phyloP scores from a whole-genome alignment of 2,113 vertebrate genomes.

The Otis tarda region DNA sequence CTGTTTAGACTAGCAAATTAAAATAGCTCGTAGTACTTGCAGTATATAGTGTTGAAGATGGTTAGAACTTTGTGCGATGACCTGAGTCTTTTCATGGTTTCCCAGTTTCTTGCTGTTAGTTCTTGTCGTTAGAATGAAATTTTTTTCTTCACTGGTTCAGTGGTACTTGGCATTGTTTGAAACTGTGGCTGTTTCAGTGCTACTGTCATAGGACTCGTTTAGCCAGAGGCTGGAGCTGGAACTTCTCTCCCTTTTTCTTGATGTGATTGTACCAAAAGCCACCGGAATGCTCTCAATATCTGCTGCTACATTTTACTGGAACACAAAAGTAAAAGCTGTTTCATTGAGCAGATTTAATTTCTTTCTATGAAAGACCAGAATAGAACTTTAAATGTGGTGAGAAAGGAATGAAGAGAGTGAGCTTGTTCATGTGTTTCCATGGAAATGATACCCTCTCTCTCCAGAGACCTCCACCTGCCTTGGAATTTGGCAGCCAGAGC shows the following conservation, averaged over 20 bases:
- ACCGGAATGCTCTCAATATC: background rate
- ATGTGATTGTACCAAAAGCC: background rate
- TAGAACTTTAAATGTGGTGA: background rate
- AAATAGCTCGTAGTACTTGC: background rate
- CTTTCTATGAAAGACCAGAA: background rate
- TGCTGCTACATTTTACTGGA: background rate
- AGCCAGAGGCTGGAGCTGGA: background rate
- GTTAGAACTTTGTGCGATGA: background rate
- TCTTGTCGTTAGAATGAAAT: background rate
- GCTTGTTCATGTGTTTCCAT: background rate
- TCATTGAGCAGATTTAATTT: background rate
- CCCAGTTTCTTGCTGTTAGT: background rate
- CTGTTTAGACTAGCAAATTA: background rate
- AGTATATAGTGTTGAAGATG: background rate
- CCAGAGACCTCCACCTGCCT: background rate
- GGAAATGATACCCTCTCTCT: background rate
- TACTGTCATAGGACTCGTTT: background rate
- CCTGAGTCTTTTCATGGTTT: background rate
- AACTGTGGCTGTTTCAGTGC: background rate
- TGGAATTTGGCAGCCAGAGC: slow-evolving; percentile 4
- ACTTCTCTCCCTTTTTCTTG: background rate
- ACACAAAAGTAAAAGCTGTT: background rate
- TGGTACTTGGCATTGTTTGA: background rate
- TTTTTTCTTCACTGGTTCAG: background rate
- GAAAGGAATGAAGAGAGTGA: background rate